These are phyloP conservation scores for Halocynthia roretzi DNA, from an alignment of 23 tunicate species.

Conservation along the genomic window DNA sequence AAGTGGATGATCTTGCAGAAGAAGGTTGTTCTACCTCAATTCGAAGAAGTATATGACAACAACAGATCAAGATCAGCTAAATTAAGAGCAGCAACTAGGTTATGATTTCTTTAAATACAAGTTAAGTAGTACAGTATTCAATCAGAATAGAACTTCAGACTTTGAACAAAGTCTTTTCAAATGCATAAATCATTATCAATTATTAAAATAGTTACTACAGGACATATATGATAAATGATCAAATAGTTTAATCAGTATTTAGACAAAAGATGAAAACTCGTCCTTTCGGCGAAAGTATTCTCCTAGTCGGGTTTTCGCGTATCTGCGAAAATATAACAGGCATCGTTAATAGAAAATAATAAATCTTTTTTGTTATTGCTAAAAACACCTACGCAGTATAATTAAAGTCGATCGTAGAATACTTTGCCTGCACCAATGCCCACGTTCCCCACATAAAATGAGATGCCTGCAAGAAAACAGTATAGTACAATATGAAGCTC, in stretches of 20 bases:
- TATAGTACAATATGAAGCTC: background rate
- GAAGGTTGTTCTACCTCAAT: conserved; percentile 21
- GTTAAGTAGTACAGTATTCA: too few relatives aligned
- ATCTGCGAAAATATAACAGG: conserved; percentile 13
- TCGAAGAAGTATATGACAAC: conserved; percentile 38
- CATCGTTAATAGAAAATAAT: background rate
- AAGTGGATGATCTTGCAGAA: conserved; percentile 17
- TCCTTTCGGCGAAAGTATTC: conserved; percentile 51
- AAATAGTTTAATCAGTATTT: too few relatives aligned
- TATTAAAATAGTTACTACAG: too few relatives aligned
- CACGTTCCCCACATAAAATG: conserved; percentile 87
- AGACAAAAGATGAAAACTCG: conserved; percentile 28
- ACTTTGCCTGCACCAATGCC: conserved; percentile 74
- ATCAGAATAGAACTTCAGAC: too few relatives aligned
- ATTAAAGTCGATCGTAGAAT: conserved; percentile 72
- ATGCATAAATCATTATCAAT: too few relatives aligned
- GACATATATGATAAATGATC: too few relatives aligned
- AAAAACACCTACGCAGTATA: conserved; percentile 49
- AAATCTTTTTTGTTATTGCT: background rate
- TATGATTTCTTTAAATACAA: too few relatives aligned
- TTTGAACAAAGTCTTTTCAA: too few relatives aligned
- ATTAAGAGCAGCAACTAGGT: conserved; percentile 51
- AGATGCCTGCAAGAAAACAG: conserved; percentile 34
- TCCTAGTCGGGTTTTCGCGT: conserved; percentile 35
- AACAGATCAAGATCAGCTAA: conserved; percentile 69